Conservation (phyloP, 2,113 vertebrate genomes). For the Paraplagusia blochii region DNA sequence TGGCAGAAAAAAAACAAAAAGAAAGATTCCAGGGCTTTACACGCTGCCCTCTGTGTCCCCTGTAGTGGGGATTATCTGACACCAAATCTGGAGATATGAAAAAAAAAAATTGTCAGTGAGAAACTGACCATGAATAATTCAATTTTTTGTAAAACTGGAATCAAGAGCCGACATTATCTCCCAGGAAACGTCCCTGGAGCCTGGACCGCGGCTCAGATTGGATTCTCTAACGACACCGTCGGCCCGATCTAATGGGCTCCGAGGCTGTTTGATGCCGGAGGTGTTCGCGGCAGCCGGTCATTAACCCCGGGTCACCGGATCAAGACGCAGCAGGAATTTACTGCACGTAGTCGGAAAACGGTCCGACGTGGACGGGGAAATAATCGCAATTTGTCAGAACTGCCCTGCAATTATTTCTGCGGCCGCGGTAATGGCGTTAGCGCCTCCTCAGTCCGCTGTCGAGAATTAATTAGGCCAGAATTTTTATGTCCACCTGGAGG, state of each 20-base stretch:
- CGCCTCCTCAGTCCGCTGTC: too few relatives aligned
- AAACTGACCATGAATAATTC: constrained; percentile 55
- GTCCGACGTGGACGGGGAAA: too few relatives aligned
- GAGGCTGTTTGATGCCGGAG: constrained; percentile 51
- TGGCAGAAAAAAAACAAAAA: constrained; percentile 1
- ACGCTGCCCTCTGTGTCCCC: constrained; percentile 34
- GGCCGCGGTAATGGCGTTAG: too few relatives aligned
- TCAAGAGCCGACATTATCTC: constrained; percentile 37
- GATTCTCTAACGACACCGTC: constrained; percentile 51
- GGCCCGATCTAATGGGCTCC: constrained; percentile 49
- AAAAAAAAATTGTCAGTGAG: constrained; percentile 46
- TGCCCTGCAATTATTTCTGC: too few relatives aligned
- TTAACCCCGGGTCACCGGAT: constrained; percentile 60
- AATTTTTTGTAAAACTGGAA: constrained; percentile 32
- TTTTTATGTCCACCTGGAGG: too few relatives aligned
- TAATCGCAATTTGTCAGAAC: too few relatives aligned
- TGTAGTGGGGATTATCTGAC: constrained; percentile 31
- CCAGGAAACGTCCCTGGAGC: constrained; percentile 46
- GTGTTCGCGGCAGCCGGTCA: constrained; percentile 47
- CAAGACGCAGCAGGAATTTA: constrained; percentile 31
- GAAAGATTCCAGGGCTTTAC: constrained; percentile 28
- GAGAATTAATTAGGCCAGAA: too few relatives aligned
- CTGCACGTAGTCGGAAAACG: neutral
- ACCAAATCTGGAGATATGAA: constrained; percentile 41
- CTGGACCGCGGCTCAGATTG: constrained; percentile 47